A percentile compares a stretch with the other conserved stretches of the same genome.
phyloP scores from a whole-genome alignment of 35 echinoderm and acorn worm species.

The Holothuria glaberrima region DNA sequence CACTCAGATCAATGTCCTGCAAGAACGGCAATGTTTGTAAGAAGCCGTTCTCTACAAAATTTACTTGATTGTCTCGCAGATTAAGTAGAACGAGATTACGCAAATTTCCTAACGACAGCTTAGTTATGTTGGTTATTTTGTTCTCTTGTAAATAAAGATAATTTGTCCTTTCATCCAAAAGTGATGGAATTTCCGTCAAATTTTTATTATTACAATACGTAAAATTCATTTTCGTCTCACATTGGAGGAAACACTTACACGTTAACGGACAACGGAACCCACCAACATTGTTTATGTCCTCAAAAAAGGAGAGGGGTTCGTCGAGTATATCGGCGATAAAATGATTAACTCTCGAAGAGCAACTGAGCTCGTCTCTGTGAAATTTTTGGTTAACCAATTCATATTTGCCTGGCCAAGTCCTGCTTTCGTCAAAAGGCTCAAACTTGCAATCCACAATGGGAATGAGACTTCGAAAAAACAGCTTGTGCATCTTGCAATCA shows the following conservation, averaged over 20 bases:
- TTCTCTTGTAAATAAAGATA: conserved; percentile 26
- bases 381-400: conserved; percentile 1
- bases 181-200: conserved; percentile 31
- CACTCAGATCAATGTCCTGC: conserved; percentile 5
- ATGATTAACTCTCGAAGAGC: background rate
- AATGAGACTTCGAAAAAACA: background rate
- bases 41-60: background rate
- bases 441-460: background rate
- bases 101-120: background rate
- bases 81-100: conserved; percentile 17
- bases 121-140: background rate
- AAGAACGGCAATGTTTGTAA: conserved; percentile 20
- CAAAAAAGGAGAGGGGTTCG: background rate
- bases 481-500: conserved; percentile 47
- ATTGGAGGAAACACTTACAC: conserved; percentile 34
- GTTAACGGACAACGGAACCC: conserved; percentile 25
- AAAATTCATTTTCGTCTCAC: background rate
- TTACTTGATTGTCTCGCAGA: conserved; percentile 17
- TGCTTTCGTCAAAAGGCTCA: background rate
- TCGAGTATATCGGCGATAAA: background rate
- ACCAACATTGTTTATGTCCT: background rate
- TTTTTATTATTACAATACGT: conserved; percentile 5
- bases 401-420: background rate
- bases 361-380: background rate
- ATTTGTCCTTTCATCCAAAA: conserved; percentile 11